Evolutionary conservation across 92 coral and sea anemone genomes (phyloP).

Genomic region (Porites lobata): DNA sequence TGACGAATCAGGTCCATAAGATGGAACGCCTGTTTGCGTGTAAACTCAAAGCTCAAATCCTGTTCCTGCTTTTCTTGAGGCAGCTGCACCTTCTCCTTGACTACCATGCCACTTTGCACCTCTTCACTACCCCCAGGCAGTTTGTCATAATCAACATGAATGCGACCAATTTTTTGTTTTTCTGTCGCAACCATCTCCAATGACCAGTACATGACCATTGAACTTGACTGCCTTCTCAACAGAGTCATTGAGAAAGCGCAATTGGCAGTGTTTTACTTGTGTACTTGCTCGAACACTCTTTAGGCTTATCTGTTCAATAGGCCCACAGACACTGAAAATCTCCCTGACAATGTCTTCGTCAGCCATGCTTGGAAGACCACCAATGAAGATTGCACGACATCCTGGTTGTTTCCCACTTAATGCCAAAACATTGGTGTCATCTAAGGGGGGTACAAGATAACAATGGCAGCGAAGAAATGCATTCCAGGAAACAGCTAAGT

Average conservation of each 20-base stretch:
- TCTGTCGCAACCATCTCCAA: constrained; percentile 59
- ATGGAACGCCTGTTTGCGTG: constrained; percentile 17
- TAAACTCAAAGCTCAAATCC: neutral
- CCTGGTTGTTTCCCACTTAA: constrained; percentile 76
- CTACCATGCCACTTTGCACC: constrained; percentile 37
- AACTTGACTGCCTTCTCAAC: constrained; percentile 77
- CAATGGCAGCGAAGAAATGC: constrained; percentile 64
- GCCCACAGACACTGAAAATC: constrained; percentile 78
- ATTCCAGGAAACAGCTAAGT: constrained; percentile 31
- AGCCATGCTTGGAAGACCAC: constrained; percentile 72
- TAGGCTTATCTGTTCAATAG: constrained; percentile 63
- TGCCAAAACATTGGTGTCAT: constrained; percentile 50
- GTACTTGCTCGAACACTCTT: constrained; percentile 28
- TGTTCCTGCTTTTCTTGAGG: constrained; percentile 25
- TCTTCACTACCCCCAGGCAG: constrained; percentile 62
- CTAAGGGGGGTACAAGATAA: constrained; percentile 76
- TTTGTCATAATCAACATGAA: constrained; percentile 76
- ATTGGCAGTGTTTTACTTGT: constrained; percentile 67
- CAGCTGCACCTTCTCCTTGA: constrained; percentile 60
- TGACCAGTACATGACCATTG: too few relatives aligned
- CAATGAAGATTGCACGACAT: constrained; percentile 77
- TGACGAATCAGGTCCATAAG: constrained; percentile 76
- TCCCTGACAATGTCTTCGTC: constrained; percentile 76
- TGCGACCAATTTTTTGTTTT: constrained; percentile 64
- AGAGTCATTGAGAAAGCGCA: constrained; percentile 65